A percentile compares a stretch with the other conserved stretches of the same genome.
Evolutionary conservation across 2,888 invertebrate genomes (phyloP).

Genomic region (Tetanocera ferruginea): DNA sequence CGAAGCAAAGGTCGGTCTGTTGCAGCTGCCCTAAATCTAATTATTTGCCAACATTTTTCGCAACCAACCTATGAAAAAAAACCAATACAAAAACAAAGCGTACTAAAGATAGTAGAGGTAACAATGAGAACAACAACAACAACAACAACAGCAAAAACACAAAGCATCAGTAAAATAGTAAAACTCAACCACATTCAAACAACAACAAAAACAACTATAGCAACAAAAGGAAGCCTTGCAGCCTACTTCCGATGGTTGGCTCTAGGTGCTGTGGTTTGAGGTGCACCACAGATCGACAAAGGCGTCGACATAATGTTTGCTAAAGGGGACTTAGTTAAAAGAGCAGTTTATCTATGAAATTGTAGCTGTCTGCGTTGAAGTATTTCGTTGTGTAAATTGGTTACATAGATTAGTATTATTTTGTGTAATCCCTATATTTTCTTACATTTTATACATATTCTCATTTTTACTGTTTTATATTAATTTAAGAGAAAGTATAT

Average conservation of each 20-base stretch:
- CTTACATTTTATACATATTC: no score
- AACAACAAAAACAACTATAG: background rate
- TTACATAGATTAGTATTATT: no score
- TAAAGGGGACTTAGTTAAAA: background rate
- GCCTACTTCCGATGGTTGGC: constrained; percentile 43
- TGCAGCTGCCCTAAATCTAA: constrained; percentile 33
- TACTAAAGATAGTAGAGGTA: background rate
- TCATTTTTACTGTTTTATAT: no score
- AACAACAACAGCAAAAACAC: background rate
- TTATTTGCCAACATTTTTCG: constrained; percentile 31
- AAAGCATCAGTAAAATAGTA: background rate
- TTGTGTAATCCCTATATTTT: no score
- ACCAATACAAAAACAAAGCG: background rate
- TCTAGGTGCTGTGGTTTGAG: constrained; percentile 19
- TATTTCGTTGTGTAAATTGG: no score
- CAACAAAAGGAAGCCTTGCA: constrained; percentile 18
- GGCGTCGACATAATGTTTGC: no score
- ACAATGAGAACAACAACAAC: background rate
- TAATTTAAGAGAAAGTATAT: no score
- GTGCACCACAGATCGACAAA: background rate
- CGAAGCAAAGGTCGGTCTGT: background rate
- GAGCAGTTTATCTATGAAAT: no score
- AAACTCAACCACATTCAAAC: background rate
- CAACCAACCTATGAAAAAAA: constrained; percentile 6
- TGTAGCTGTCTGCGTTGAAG: no score